Base-by-base conservation (phyloP, 2,113 vertebrate genomes). In the Carettochelys insculpta region DNA sequence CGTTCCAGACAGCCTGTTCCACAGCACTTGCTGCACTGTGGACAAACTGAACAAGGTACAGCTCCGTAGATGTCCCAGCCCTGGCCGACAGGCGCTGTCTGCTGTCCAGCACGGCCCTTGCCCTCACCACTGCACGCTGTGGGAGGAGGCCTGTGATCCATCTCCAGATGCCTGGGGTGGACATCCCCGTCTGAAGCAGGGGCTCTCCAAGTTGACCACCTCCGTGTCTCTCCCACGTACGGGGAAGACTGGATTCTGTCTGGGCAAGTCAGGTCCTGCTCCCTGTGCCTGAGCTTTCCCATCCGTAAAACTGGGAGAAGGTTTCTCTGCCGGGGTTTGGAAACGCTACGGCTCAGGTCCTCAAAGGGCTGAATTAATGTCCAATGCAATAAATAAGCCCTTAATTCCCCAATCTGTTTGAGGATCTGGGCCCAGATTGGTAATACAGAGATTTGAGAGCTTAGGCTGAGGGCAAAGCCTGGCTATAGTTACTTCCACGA, bases 41-140 rank as follows among this genome's bases (percentile, higher is more conserved):
- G 99, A 99, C 95, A 99, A 99, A 95, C 96, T 99, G 95, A 99
- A 99, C 95, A 99, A 99, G 98, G 99, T 99, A 92, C 92, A 29
- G 82, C 38, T 25, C 47, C 51, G 14, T 8, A 34, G 43, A 41
- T 56, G 27, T 29, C 52, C 75, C 45, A 17, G 22, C 51, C 20
- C 17, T 61, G 53, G 53, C 47, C 71, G 38, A 25, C 14, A 51
- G 22, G 16, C 52, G 38, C 29, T 54, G 53, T 47, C 16, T 61
- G 34, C 20, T 47, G n/a, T 24, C 41, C 80, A 20, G 11, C 27
- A 56, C 14, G 10, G 20, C n/a, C 61, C n/a, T 38, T 38, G 61
- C n/a, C 9, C 25, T 43, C 58, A 87, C 38, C 16, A 45, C 24
- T 80, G 29, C 17, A 5, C n/a, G 19, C 8, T 38, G 5, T 22